These are phyloP conservation scores for Falco cherrug DNA, from an alignment of 2,797 vertebrate genomes.

Conservation along the genomic window DNA sequence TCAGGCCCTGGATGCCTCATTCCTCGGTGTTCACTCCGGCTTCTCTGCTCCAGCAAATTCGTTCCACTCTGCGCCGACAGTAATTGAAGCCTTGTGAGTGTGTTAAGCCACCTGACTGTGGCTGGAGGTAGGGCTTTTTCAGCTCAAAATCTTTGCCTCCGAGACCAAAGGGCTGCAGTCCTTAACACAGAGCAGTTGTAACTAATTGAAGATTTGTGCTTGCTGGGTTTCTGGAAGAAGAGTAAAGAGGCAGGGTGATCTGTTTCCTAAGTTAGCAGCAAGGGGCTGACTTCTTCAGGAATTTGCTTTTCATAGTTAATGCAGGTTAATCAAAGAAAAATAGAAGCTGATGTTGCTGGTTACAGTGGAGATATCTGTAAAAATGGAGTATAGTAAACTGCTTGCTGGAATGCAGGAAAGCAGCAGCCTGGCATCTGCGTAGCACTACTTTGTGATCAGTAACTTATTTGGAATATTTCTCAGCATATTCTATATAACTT, in stretches of 20 bases:
- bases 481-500: not conserved
- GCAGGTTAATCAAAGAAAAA: not conserved
- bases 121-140: not conserved
- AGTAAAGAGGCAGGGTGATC: not conserved
- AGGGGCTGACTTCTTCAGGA: not conserved
- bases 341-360: accelerated
- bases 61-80: not conserved
- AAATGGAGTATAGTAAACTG: not conserved
- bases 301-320: not conserved
- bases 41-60: not conserved
- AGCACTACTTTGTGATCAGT: not conserved
- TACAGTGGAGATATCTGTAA: not conserved
- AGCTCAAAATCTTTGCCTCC: not conserved
- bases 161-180: not conserved
- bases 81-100: not conserved
- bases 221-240: not conserved
- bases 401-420: not conserved
- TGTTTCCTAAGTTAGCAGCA: not conserved
- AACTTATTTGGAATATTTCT: not conserved
- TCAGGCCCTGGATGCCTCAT: not conserved
- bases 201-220: not conserved
- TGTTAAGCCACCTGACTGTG: not conserved
- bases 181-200: not conserved
- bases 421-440: not conserved
- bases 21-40: not conserved